These are phyloP conservation scores for Diaperis boleti DNA, from an alignment of 2,888 invertebrate species.

Conservation along the genomic window DNA sequence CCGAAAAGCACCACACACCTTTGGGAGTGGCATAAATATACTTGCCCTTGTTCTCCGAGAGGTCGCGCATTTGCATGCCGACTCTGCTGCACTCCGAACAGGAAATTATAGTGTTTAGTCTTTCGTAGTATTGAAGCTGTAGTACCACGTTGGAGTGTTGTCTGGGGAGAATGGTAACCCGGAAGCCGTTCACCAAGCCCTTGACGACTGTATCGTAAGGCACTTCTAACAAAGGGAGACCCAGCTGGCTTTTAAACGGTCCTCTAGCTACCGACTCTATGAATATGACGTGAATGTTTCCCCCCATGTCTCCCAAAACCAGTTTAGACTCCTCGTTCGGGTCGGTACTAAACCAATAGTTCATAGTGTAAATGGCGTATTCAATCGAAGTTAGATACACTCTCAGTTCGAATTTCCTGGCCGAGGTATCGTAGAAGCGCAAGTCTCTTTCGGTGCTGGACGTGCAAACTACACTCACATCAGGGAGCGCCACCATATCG, in stretches of 20 bases:
- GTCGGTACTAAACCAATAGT: slow-evolving; percentile 73
- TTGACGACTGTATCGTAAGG: slow-evolving; percentile 67
- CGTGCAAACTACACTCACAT: slow-evolving; percentile 82
- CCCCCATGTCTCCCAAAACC: slow-evolving; percentile 80
- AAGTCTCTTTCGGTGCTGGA: slow-evolving; percentile 83
- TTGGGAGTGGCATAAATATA: slow-evolving; percentile 72
- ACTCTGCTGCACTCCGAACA: slow-evolving; percentile 64
- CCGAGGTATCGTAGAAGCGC: slow-evolving; percentile 84
- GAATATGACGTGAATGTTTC: slow-evolving; percentile 75
- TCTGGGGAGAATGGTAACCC: slow-evolving; percentile 46
- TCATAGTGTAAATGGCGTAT: slow-evolving; percentile 69
- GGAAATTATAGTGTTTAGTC: slow-evolving; percentile 77
- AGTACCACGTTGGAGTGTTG: slow-evolving; percentile 65
- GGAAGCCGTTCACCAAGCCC: slow-evolving; percentile 55
- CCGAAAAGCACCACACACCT: slow-evolving; percentile 75
- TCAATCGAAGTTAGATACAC: slow-evolving; percentile 78
- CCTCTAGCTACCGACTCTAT: slow-evolving; percentile 75
- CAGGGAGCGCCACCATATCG: slow-evolving; percentile 80
- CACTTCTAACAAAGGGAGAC: slow-evolving; percentile 71
- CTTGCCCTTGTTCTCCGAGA: slow-evolving; percentile 68
- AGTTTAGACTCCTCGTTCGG: slow-evolving; percentile 73
- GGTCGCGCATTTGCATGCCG: slow-evolving; percentile 74
- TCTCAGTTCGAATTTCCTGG: slow-evolving; percentile 78
- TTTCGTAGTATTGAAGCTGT: slow-evolving; percentile 77
- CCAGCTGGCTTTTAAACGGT: slow-evolving; percentile 78